Base-by-base conservation (phyloP, 2,888 invertebrate species). In the Orthosia incerta region DNA sequence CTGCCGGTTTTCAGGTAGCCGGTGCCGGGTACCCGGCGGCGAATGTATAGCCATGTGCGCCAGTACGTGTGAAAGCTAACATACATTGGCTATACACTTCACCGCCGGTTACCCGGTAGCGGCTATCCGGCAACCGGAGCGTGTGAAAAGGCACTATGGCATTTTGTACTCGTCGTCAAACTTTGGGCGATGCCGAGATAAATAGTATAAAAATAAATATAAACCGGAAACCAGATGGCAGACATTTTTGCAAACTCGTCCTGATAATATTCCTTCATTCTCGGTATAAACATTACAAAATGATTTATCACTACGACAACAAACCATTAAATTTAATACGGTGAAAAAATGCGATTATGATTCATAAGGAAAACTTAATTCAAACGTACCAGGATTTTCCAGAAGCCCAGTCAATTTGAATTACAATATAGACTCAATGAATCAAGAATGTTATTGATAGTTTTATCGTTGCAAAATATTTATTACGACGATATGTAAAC, bases 381-480 rank as follows among this genome's bases (percentile, higher is more conserved):
- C 16, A 26, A 57, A 61, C 23, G 31, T 56, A 61, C n/a, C 26
- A 76, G 59, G 61, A 55, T 68, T 74, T 76, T 82, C 74, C 46
- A 74, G 66, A 79, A 70, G 65, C 73, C 16, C 56, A 76, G 67
- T 71, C 80, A 79, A 80, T 81, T 59, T 67, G 64, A 61, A 57
- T 65, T 63, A 81, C 71, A 81, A 72, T 75, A 64, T 60, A 60
- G 9, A 69, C 51, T 61, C 74, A 71, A 82, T 82, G 83, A 82
- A 83, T 79, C 83, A 83, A 75, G 63, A 55, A 16, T 23, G 45
- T 48, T 64, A 53, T 70, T 75, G 75, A 81, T 80, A 75, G 80
- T 82, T 82, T 80, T 83, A 82, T 82, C 82, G 83, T 71, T 67
- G 67, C 69, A 45, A 80, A 79, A 72, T 82, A 83, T 83, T 83